These are phyloP conservation scores for Chelonoidis abingdonii DNA, from an alignment of 2,113 vertebrate genomes.

Conservation along the genomic window DNA sequence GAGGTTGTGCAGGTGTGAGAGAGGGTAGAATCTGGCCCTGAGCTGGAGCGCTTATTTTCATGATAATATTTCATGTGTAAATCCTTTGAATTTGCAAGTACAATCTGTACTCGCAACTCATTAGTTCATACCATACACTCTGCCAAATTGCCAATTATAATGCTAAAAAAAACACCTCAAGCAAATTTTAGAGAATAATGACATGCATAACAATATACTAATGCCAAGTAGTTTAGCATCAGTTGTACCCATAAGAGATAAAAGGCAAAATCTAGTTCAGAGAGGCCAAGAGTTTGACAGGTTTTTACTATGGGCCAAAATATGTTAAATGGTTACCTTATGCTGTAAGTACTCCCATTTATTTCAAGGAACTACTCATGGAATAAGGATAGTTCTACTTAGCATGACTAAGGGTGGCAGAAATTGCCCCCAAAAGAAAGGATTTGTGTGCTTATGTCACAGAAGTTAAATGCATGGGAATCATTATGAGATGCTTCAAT, in stretches of 20 bases:
- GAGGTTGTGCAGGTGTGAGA: background rate
- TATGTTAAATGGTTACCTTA: background rate
- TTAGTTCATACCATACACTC: slow-evolving; percentile 47
- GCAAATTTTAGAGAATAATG: slow-evolving; percentile 49
- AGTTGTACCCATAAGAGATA: background rate
- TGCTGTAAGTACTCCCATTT: background rate
- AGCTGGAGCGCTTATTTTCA: slow-evolving; percentile 12
- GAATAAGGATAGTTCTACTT: background rate
- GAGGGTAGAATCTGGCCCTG: slow-evolving; percentile 16
- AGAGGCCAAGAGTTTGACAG: background rate
- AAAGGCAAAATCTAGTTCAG: background rate
- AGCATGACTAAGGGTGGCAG: background rate
- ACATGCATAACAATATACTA: slow-evolving; percentile 34
- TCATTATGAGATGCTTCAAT: background rate
- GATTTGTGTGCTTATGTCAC: background rate
- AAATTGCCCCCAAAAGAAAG: background rate
- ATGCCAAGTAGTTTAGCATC: slow-evolving; percentile 19
- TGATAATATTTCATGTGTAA: slow-evolving; percentile 12
- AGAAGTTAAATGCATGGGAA: background rate
- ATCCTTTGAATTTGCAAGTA: slow-evolving; percentile 45
- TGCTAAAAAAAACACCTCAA: background rate
- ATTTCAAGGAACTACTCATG: background rate
- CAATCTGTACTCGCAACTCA: slow-evolving; percentile 59
- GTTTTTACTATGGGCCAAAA: background rate
- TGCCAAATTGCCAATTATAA: slow-evolving; percentile 66